phyloP scores from a whole-genome alignment of 1,140 invertebrate species.

The Hycleus cichorii region DNA sequence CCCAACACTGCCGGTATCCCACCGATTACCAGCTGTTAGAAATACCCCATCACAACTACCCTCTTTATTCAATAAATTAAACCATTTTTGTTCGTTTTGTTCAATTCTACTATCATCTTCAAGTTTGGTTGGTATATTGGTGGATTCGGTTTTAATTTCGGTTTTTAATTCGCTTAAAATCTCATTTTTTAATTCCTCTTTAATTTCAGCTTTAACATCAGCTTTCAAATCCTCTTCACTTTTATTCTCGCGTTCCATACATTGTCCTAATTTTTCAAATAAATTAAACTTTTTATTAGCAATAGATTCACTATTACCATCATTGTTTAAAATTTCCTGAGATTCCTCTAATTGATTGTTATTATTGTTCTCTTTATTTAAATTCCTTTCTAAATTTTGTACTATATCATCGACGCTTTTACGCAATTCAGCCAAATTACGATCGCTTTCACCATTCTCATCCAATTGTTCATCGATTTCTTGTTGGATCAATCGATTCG shows the following conservation, averaged over 20 bases:
- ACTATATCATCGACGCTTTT: slow-evolving; percentile 51
- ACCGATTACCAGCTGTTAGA: slow-evolving; percentile 35
- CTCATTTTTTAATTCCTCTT: slow-evolving; percentile 45
- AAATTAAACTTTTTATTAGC: slow-evolving; percentile 36
- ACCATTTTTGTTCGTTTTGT: slow-evolving; percentile 46
- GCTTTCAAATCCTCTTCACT: slow-evolving; percentile 45
- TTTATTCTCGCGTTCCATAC: slow-evolving; percentile 42
- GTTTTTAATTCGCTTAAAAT: slow-evolving; percentile 39
- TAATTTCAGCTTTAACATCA: slow-evolving; percentile 45
- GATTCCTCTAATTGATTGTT: slow-evolving; percentile 24
- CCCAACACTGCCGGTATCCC: slow-evolving; percentile 33
- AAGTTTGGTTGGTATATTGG: slow-evolving; percentile 40
- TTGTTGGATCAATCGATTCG: slow-evolving; percentile 25
- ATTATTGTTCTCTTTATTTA: slow-evolving; percentile 24
- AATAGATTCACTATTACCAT: slow-evolving; percentile 22
- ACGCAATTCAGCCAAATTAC: slow-evolving; percentile 47
- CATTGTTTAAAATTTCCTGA: slow-evolving; percentile 17
- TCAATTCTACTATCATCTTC: slow-evolving; percentile 42
- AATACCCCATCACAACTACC: slow-evolving; percentile 48
- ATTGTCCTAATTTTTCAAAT: slow-evolving; percentile 41
- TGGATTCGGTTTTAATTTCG: slow-evolving; percentile 37
- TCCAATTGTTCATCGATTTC: neutral
- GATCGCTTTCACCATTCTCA: slow-evolving; percentile 35
- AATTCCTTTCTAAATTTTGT: slow-evolving; percentile 35
- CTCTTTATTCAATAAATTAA: slow-evolving; percentile 54